Evolutionary conservation across 2,888 invertebrate species (phyloP), one percentile per base, ranked within the genome.

Genomic region (Ophioninae sp.): DNA sequence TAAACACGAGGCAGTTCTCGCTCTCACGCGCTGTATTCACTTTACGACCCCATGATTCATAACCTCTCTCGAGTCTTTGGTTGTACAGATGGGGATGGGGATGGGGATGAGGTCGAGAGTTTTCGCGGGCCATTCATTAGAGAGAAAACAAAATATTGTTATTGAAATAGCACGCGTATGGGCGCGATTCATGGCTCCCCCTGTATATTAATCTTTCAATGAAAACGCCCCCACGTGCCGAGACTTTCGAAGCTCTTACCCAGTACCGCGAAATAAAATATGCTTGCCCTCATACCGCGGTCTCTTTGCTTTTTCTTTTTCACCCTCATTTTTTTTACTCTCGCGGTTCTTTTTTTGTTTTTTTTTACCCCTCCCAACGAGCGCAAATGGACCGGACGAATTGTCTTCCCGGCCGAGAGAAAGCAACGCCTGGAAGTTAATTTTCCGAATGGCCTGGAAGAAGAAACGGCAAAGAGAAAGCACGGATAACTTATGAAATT

Each of bases 1-100:
- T 69, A 68, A 65, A 57, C 76, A 81, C 78, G 64, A 76, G 67
- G 73, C 70, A 23, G 72, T 76, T 81, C 57, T 57, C 80, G 78
- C 70, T 69, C 75, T 62, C 86, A 50, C 17, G 50, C 81, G 79
- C 86, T 88, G 88, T 90, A 89, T 91, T 79, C 89, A 88, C 89
- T 91, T 91, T 89, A 89, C 86, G 88, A 88, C 86, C 86, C 85
- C 84, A 87, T 89, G 90, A 91, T 89, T 91, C 91, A 90, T 89
- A 86, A 86, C 80, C 83, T 80, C 76, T 76, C 70, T 13, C 67
- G 70, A 21, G 70, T 56, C 70, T 50, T 59, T 17, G 23, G 72
- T 61, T 37, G 20, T 62, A 72, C 10, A 57, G 20, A 62, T 41
- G 77, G 83, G 85, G 62, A 30, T n/a, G n/a, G n/a, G 30, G 30